Conservation (phyloP, 2,797 vertebrate species). For the Phataginus tricuspis region DNA sequence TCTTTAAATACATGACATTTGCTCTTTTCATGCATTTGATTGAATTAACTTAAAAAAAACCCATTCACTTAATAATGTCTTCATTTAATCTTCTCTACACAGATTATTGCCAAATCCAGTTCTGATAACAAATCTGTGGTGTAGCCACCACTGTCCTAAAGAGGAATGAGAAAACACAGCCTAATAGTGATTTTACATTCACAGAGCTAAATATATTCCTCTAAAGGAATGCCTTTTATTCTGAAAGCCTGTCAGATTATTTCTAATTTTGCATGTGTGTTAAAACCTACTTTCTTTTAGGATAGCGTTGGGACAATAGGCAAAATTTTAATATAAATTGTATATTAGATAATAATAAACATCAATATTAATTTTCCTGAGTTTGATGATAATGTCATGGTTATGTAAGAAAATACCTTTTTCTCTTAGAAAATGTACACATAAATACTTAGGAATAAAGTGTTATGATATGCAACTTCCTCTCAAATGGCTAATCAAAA, state of each 20-base stretch:
- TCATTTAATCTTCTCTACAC: not conserved
- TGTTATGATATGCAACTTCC: not conserved
- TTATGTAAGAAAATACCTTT: not conserved
- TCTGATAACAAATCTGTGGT: not conserved
- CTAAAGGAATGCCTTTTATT: not conserved
- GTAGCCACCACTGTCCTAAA: not conserved
- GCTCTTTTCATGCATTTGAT: not conserved
- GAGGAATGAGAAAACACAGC: not conserved
- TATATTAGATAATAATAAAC: not conserved
- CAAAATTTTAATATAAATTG: not conserved
- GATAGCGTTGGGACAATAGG: not conserved
- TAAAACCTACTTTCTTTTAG: conserved; percentile 21
- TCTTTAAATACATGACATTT: conserved; percentile 15
- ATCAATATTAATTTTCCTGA: not conserved
- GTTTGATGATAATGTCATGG: not conserved
- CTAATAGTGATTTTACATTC: not conserved
- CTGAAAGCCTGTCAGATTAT: not conserved
- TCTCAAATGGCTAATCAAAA: not conserved
- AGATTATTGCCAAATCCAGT: not conserved
- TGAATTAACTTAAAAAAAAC: not conserved
- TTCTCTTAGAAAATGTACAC: not conserved
- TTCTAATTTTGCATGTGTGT: not conserved
- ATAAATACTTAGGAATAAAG: not conserved
- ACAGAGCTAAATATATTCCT: not conserved
- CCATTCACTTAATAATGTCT: not conserved